phyloP scores from a whole-genome alignment of 2,888 invertebrate species.

The Dexiosoma caninum region DNA sequence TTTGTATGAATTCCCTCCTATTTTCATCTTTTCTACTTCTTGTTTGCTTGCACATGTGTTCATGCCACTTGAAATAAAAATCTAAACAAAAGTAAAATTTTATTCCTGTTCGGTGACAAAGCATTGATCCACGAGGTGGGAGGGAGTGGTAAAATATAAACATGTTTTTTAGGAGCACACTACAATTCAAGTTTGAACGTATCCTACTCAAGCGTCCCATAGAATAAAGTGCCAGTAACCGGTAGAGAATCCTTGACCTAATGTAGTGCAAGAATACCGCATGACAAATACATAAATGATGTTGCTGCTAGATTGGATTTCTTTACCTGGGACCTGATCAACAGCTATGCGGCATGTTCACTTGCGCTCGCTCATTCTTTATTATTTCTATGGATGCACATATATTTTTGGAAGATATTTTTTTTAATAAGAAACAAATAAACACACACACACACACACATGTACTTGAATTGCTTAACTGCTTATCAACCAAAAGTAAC shows the following conservation, averaged over 20 bases:
- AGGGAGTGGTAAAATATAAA: conserved; percentile 52
- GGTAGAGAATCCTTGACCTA: conserved; percentile 76
- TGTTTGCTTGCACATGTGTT: neutral
- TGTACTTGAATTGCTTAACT: conserved; percentile 39
- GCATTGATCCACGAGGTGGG: neutral
- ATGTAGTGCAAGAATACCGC: conserved; percentile 67
- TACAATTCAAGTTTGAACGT: neutral
- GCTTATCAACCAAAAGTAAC: conserved; percentile 31
- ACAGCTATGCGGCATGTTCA: conserved; percentile 61
- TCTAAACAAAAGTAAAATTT: conserved; percentile 25
- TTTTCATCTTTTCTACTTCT: conserved; percentile 8
- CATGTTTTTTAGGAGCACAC: conserved; percentile 62
- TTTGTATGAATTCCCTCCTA: neutral
- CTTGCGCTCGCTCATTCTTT: neutral
- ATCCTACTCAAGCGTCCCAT: conserved; percentile 6
- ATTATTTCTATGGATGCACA: neutral
- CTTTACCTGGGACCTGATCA: conserved; percentile 52
- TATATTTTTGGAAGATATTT: conserved; percentile 13
- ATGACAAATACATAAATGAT: conserved; percentile 49
- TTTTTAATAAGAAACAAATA: neutral
- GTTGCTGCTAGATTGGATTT: conserved; percentile 48
- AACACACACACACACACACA: neutral
- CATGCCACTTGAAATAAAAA: conserved; percentile 44
- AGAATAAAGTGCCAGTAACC: conserved; percentile 68
- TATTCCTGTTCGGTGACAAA: conserved; percentile 13